Percentiles rank a stretch among this genome's conserved stretches.
Evolutionary conservation across 2,797 vertebrate species (phyloP).

Genomic region (Setipinna tenuifilis): DNA sequence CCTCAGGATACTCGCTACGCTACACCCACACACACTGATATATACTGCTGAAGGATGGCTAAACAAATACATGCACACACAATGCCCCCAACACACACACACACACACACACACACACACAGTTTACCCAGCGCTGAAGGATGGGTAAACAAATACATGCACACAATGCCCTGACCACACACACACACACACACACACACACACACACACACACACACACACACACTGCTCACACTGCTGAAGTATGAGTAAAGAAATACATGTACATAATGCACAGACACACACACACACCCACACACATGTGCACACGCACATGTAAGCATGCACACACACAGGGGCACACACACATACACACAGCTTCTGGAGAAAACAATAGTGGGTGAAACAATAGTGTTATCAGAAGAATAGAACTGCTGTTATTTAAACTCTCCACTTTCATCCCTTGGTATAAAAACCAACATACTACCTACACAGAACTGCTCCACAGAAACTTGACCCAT

Average conservation of each 20-base stretch:
- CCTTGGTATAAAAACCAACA: neutral
- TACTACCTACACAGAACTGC: neutral
- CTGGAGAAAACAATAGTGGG: neutral
- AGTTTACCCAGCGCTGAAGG: neutral
- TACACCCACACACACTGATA: neutral
- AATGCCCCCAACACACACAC: neutral
- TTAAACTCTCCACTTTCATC: neutral
- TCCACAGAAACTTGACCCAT: neutral
- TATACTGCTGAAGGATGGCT: neutral
- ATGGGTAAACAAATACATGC: neutral
- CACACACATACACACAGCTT: neutral
- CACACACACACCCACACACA: neutral
- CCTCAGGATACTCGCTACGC: neutral
- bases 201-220: neutral
- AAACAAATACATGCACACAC: neutral
- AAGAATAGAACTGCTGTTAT: neutral
- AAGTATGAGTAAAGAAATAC: too few species aligned
- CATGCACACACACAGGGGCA: neutral
- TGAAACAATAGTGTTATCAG: neutral
- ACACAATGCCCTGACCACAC: neutral
- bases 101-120: neutral
- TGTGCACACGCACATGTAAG: neutral
- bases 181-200: neutral
- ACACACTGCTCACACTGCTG: neutral
- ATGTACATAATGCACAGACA: neutral